Evolutionary conservation across 2,797 vertebrate species (phyloP).

Genomic region (Lophius americanus): DNA sequence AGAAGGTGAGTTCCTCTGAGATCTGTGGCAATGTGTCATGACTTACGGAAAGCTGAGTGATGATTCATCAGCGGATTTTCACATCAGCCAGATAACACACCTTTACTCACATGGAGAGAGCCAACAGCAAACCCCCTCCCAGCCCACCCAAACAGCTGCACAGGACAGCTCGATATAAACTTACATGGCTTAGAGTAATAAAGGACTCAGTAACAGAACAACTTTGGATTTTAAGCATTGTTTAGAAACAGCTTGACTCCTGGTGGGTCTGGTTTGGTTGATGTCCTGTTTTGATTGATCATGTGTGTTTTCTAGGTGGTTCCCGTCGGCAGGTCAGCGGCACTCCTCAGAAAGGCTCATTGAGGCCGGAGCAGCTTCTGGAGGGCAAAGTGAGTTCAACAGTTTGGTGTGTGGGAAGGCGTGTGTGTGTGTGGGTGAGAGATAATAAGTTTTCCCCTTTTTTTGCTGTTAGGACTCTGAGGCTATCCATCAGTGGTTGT

Average conservation of each 20-base stretch:
- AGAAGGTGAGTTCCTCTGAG: conserved; percentile 45
- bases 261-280: too few relatives aligned
- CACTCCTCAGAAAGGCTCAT: conserved; percentile 65
- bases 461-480: conserved; percentile 85
- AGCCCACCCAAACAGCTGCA: conserved; percentile 3
- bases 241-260: background rate
- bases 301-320: conserved; percentile 68
- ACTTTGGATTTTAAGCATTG: background rate
- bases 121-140: conserved; percentile 15
- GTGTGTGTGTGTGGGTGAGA: background rate
- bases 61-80: conserved; percentile 25
- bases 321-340: conserved; percentile 55
- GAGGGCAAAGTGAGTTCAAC: conserved; percentile 73
- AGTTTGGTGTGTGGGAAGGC: too few relatives aligned
- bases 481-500: conserved; percentile 94
- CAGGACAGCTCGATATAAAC: too few relatives aligned
- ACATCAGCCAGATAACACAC: conserved; percentile 37
- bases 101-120: conserved; percentile 40
- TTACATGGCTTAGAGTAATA: background rate
- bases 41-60: conserved; percentile 16
- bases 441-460: background rate
- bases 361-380: conserved; percentile 75
- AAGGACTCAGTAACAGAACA: background rate
- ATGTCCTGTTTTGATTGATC: conserved; percentile 11
- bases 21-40: conserved; percentile 27